Evolutionary conservation across 2,888 invertebrate species (phyloP).

Genomic region (Lordiphosa fenestrarum): DNA sequence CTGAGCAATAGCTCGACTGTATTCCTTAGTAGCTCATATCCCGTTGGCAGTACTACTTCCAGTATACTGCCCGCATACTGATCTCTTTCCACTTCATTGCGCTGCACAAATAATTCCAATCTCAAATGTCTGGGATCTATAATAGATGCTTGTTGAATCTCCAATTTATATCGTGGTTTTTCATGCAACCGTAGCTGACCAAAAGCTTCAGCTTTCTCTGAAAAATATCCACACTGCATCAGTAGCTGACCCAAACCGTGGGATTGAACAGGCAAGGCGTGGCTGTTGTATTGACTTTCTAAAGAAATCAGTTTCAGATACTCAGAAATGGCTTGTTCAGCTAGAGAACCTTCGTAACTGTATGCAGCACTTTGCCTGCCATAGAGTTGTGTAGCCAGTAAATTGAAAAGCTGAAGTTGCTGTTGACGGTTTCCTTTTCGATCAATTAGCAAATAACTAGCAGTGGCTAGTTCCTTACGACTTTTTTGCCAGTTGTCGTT

Average conservation of each 20-base stretch:
- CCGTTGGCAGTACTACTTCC: constrained; percentile 25
- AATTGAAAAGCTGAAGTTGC: constrained; percentile 10
- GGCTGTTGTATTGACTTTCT: neutral
- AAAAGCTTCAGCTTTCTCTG: neutral
- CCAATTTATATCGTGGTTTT: neutral
- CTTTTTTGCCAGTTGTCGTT: constrained; percentile 13
- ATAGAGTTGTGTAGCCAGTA: constrained; percentile 14
- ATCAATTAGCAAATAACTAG: constrained; percentile 10
- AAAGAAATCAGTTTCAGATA: neutral
- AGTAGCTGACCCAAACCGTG: constrained; percentile 24
- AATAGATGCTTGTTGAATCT: neutral
- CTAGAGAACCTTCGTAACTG: constrained; percentile 32
- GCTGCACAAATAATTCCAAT: constrained; percentile 15
- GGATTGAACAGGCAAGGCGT: constrained; percentile 6
- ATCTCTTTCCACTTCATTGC: neutral
- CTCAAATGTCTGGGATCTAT: neutral
- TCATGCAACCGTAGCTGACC: neutral
- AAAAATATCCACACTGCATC: constrained; percentile 19
- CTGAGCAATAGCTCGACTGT: neutral
- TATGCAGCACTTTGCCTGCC: neutral
- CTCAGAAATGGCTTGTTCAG: constrained; percentile 22
- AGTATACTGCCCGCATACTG: constrained; percentile 29
- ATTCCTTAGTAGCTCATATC: constrained; percentile 10
- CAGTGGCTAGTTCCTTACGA: constrained; percentile 21
- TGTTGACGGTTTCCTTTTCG: neutral